Base-by-base conservation (phyloP, 2,113 vertebrate genomes). In the Perca schrenkii region DNA sequence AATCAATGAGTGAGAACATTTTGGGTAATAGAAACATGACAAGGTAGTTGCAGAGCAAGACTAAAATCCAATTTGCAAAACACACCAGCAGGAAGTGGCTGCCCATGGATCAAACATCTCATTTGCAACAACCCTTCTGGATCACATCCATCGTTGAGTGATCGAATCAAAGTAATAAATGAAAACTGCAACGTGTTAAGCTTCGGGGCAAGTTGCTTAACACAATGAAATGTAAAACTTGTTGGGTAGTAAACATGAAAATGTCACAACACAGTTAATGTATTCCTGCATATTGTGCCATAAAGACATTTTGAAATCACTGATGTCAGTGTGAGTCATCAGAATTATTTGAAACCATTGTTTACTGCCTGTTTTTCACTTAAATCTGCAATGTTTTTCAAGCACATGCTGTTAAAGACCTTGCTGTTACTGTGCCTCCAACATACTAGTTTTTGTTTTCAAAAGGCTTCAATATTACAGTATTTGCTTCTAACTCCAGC, bases 41-140 rank as follows among this genome's bases (percentile, higher is more conserved):
- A 79, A 57, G 64, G 79, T 43, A n/a, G 52, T 43, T 74, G 54
- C 67, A 58, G 40, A 78, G 69, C 54, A 52, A 72, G 64, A 61
- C 81, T 13, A 65, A 85, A 87, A 92, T 87, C 83, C 60, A 88
- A 92, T 92, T 90, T 91, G 53, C 36, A 28, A 70, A 85, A 84
- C 78, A 74, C 8, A 71, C 31, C 67, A 68, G 69, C 68, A 46
- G 72, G 56, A 81, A 85, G 77, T 82, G 79, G 82, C 83, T 61
- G 67, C 85, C 62, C 57, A 46, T 63, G 72, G 77, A 88, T 87
- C 87, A 87, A 86, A 89, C 85, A 76, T 74, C 79, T 89, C 46
- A 89, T 85, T 86, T 72, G 77, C 80, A 63, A 66, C 61, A 80
- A 57, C 21, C 43, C 46, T 12, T 80, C 63, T 12, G 28, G 53